phyloP scores from a whole-genome alignment of 2,797 vertebrate species.

The Heterohyrax brucei region DNA sequence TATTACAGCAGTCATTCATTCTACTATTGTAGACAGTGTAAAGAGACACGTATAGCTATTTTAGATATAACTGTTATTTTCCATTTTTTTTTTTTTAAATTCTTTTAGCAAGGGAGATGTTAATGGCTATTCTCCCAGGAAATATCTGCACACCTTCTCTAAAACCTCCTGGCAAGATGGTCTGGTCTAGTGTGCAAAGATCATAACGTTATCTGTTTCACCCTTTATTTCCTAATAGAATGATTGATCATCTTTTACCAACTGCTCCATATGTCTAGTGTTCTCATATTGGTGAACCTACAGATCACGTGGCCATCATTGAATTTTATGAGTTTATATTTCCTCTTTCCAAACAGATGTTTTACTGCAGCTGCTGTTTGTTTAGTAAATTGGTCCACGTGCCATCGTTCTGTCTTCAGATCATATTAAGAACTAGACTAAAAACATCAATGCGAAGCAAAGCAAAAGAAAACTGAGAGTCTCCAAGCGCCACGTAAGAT shows the following conservation, averaged over 20 bases:
- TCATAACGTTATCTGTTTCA: constrained; percentile 7
- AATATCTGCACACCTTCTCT: background rate
- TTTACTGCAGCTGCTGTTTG: constrained; percentile 83
- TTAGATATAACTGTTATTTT: constrained; percentile 10
- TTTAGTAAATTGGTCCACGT: constrained; percentile 76
- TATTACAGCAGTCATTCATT: background rate
- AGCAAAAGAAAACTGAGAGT: background rate
- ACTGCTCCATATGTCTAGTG: constrained; percentile 68
- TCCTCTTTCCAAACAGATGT: constrained; percentile 79
- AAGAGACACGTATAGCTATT: background rate
- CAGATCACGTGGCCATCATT: constrained; percentile 67
- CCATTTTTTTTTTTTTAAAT: background rate
- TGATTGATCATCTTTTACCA: constrained; percentile 66
- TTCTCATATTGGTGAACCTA: background rate
- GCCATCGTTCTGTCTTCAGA: constrained; percentile 71
- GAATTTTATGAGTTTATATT: constrained; percentile 84
- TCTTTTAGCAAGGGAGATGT: background rate
- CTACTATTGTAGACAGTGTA: background rate
- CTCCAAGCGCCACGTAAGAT: background rate
- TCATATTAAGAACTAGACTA: constrained; percentile 64
- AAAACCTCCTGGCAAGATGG: background rate
- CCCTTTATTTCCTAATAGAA: constrained; percentile 57
- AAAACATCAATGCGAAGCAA: background rate
- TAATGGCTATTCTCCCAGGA: constrained; percentile 1
- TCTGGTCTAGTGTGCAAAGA: background rate